A percentile compares a stretch with the other conserved stretches of the same genome.
phyloP scores from a whole-genome alignment of 2,888 invertebrate species.

The Parnassius mnemosyne region DNA sequence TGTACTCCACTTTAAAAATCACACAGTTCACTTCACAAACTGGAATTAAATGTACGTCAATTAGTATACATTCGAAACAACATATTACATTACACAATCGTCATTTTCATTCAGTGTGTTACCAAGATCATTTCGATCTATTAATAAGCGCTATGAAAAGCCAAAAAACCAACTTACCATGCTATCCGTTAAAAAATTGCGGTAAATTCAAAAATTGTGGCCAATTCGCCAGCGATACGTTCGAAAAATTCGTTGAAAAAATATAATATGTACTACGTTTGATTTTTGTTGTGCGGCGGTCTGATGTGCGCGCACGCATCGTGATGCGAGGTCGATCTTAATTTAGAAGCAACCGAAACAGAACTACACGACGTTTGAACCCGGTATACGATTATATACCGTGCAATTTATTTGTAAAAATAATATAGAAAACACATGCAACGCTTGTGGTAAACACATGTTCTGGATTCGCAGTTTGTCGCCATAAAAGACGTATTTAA shows the following conservation, averaged over 20 bases:
- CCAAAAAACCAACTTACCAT: constrained; percentile 45
- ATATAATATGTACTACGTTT: constrained; percentile 77
- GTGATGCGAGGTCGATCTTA: constrained; percentile 67
- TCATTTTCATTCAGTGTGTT: constrained; percentile 25
- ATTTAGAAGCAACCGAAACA: constrained; percentile 67
- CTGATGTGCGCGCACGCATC: constrained; percentile 67
- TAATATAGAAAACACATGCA: constrained; percentile 41
- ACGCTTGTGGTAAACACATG: constrained; percentile 47
- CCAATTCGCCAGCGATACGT: constrained; percentile 31
- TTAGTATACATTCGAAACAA: constrained; percentile 29
- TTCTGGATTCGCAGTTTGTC: constrained; percentile 25
- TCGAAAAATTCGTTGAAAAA: constrained; percentile 62
- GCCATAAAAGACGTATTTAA: constrained; percentile 1
- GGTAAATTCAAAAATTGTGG: constrained; percentile 20
- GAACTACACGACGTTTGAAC: constrained; percentile 59
- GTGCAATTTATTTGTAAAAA: constrained; percentile 34
- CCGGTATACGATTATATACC: constrained; percentile 65
- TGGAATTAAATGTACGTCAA: constrained; percentile 52
- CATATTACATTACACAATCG: constrained; percentile 32
- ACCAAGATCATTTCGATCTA: constrained; percentile 32
- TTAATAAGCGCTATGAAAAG: constrained; percentile 32
- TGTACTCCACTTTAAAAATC: constrained; percentile 42
- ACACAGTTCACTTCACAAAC: constrained; percentile 63
- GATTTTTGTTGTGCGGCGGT: constrained; percentile 61
- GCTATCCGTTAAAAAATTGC: constrained; percentile 28